phyloP scores from a whole-genome alignment of 2,888 invertebrate species.

The Drosophila differens region DNA sequence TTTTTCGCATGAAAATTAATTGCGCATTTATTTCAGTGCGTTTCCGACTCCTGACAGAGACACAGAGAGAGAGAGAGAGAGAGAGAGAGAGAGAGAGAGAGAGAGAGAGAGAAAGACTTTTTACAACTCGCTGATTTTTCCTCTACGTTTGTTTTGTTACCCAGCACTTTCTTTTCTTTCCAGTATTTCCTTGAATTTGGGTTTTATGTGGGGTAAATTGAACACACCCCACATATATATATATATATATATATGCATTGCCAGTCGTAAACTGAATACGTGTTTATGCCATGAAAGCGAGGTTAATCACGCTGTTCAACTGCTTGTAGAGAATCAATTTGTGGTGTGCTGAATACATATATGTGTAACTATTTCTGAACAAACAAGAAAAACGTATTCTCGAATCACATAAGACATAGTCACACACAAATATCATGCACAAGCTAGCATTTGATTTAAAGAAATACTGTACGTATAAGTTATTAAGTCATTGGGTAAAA shows the following conservation, averaged over 20 bases:
- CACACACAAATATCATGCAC: background rate
- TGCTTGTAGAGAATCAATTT: constrained; percentile 1
- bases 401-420: background rate
- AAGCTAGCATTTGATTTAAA: background rate
- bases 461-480: background rate
- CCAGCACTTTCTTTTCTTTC: constrained; percentile 20
- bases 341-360: background rate
- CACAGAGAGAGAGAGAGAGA: background rate
- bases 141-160: constrained; percentile 29
- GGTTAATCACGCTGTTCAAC: background rate
- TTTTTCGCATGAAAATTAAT: constrained; percentile 74
- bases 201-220: background rate
- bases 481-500: background rate
- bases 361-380: background rate
- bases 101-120: constrained; percentile 12
- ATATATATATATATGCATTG: background rate
- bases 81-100: background rate
- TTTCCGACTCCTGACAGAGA: constrained; percentile 33
- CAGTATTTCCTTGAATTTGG: background rate
- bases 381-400: background rate
- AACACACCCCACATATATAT: constrained; percentile 19
- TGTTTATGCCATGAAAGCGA: constrained; percentile 17
- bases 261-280: constrained; percentile 3
- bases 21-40: constrained; percentile 77
- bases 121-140: constrained; percentile 47